Conservation (phyloP, 2,113 vertebrate species). For the Octodon degus region DNA sequence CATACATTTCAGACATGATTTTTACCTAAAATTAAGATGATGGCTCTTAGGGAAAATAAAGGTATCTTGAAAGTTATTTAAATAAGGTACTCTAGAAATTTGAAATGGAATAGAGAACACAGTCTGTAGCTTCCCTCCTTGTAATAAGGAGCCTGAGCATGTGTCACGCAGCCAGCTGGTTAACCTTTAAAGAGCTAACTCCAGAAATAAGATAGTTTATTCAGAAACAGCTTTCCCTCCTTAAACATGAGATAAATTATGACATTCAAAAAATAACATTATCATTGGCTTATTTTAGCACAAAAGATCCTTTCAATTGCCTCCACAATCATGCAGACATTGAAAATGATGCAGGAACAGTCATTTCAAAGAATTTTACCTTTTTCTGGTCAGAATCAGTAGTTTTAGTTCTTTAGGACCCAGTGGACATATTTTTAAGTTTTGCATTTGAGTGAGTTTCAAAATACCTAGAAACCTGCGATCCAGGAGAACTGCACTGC, state of each 20-base stretch:
- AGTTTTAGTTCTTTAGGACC: neutral
- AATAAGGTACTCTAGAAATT: constrained; percentile 32
- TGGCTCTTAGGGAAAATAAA: neutral
- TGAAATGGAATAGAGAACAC: neutral
- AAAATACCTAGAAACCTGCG: constrained; percentile 13
- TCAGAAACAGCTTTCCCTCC: neutral
- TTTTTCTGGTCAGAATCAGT: constrained; percentile 3
- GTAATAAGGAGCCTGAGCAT: neutral
- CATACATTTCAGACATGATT: constrained; percentile 27
- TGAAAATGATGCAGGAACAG: neutral
- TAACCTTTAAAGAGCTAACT: constrained; percentile 44
- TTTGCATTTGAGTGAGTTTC: constrained; percentile 31
- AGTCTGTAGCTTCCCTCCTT: neutral
- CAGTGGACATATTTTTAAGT: neutral
- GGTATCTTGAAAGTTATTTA: constrained; percentile 18
- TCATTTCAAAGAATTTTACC: constrained; percentile 26
- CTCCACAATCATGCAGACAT: neutral
- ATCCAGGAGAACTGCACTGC: neutral
- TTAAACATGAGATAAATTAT: constrained; percentile 24
- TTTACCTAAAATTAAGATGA: constrained; percentile 27
- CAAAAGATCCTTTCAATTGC: neutral
- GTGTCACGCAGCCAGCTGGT: neutral
- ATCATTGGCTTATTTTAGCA: neutral
- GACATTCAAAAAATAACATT: neutral
- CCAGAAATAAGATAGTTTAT: constrained; percentile 18